Evolutionary conservation across 2,113 vertebrate species (phyloP).

Genomic region (Micronycteris hirsuta): DNA sequence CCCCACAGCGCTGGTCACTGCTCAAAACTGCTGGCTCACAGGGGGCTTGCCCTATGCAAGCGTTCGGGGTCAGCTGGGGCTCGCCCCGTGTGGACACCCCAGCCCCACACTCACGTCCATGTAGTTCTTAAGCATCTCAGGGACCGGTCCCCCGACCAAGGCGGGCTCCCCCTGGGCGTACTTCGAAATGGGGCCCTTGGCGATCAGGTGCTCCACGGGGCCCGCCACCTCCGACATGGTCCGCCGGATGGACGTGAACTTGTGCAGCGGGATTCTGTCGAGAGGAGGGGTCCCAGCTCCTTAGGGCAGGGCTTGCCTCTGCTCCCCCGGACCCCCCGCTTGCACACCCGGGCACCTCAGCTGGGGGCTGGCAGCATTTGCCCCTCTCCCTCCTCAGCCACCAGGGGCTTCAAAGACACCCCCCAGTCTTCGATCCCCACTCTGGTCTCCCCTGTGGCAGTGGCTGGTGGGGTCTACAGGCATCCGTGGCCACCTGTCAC

Average conservation of each 20-base stretch:
- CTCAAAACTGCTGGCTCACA: too few relatives aligned
- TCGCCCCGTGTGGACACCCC: background rate
- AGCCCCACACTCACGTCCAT: conserved; percentile 61
- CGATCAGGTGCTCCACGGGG: conserved; percentile 54
- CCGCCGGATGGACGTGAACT: conserved; percentile 64
- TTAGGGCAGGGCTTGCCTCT: background rate
- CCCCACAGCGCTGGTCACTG: fast-evolving
- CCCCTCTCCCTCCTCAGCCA: background rate
- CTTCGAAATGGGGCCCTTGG: conserved; percentile 35
- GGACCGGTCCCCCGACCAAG: background rate
- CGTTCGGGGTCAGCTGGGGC: fast-evolving
- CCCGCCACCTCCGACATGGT: conserved; percentile 45
- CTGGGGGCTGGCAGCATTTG: background rate
- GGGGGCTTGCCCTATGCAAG: fast-evolving
- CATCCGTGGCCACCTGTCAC: background rate
- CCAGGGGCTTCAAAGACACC: background rate
- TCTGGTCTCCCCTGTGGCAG: background rate
- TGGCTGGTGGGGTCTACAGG: background rate
- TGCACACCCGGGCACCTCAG: background rate
- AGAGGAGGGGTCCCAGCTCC: fast-evolving
- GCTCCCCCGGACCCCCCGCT: background rate
- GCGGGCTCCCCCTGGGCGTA: background rate
- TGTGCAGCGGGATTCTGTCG: conserved; percentile 58
- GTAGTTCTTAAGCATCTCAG: conserved; percentile 67
- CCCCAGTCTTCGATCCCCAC: too few relatives aligned